Conservation (phyloP, 2,888 invertebrate species). For the Carcina quercana region DNA sequence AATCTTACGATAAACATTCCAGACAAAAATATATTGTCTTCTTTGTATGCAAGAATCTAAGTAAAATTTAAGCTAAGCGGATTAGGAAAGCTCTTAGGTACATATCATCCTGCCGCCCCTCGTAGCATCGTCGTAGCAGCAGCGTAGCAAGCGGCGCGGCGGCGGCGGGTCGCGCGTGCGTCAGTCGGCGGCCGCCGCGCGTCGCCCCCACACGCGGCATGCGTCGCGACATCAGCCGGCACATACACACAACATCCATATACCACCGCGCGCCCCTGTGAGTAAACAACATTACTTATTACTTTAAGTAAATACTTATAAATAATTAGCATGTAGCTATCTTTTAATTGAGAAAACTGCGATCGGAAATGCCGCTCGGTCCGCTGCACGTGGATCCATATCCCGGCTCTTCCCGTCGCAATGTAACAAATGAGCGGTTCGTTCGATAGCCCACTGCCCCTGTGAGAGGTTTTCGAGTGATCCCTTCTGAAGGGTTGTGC, state of each 20-base stretch:
- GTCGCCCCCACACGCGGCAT: constrained; percentile 57
- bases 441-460: constrained; percentile 74
- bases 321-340: not conserved
- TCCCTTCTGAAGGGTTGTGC: constrained; percentile 56
- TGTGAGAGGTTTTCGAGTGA: constrained; percentile 58
- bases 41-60: constrained; percentile 3
- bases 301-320: not conserved
- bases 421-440: constrained; percentile 61
- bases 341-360: constrained; percentile 33
- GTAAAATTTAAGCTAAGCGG: constrained; percentile 8
- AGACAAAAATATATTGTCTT: too few species aligned
- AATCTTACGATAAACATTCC: too few species aligned
- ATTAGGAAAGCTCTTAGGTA: constrained; percentile 9
- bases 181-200: constrained; percentile 60
- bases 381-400: constrained; percentile 61
- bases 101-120: constrained; percentile 18
- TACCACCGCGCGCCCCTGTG: constrained; percentile 67
- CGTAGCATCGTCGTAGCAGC: constrained; percentile 40
- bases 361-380: constrained; percentile 26
- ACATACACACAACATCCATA: constrained; percentile 31
- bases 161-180: constrained; percentile 55
- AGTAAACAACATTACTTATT: constrained; percentile 27
- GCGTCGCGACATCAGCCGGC: constrained; percentile 35
- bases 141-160: constrained; percentile 17
- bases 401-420: constrained; percentile 47